phyloP scores from a whole-genome alignment of 2,113 vertebrate species.

The Rousettus leschenaultii region DNA sequence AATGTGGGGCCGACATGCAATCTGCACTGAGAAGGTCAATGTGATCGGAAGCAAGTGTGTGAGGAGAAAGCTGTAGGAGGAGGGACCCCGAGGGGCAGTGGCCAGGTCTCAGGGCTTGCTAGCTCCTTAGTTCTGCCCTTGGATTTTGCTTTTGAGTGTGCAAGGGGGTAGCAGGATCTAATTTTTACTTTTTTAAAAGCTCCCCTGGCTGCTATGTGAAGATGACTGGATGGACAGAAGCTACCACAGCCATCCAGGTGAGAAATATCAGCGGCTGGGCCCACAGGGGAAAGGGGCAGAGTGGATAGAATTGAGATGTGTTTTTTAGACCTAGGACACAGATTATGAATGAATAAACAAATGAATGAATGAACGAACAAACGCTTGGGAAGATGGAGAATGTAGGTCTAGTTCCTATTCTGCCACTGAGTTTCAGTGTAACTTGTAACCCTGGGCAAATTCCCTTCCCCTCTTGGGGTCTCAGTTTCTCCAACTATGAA shows the following conservation, averaged over 20 bases:
- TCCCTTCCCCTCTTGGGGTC: not conserved
- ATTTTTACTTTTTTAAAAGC: not conserved
- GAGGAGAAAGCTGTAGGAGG: too few species aligned
- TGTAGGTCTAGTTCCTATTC: not conserved
- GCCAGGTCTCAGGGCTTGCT: not conserved
- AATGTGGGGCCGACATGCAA: rapidly evolving
- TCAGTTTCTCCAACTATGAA: constrained; percentile 4
- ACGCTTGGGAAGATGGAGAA: not conserved
- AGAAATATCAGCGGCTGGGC: not conserved
- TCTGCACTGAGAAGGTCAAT: not conserved
- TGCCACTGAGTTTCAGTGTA: not conserved
- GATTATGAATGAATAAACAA: not conserved
- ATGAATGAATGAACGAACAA: not conserved
- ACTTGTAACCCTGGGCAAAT: not conserved
- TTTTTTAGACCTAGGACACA: not conserved
- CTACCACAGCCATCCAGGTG: not conserved
- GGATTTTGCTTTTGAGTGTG: not conserved
- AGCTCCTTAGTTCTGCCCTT: not conserved
- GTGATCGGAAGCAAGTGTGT: rapidly evolving
- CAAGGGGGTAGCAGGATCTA: not conserved
- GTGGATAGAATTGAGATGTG: not conserved
- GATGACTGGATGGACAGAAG: not conserved
- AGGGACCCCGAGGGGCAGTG: not conserved
- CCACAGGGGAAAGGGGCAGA: rapidly evolving
- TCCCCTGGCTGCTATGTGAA: not conserved